Evolutionary conservation across 2,113 vertebrate species (phyloP), one percentile per base, ranked within the genome.

Genomic region (Embiotoca jacksoni): DNA sequence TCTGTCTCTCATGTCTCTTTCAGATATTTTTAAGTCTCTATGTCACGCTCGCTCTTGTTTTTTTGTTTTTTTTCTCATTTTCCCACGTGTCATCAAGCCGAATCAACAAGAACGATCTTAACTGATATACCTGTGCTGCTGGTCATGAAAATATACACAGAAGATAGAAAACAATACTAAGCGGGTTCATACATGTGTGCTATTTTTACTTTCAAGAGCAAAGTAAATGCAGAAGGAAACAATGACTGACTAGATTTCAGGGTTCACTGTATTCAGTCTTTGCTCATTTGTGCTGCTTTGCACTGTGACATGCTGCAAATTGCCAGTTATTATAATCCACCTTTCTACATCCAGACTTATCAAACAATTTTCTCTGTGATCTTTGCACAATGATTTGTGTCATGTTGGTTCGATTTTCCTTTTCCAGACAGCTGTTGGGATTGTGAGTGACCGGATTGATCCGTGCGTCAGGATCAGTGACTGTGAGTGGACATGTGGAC

Each of bases 381-480:
- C 15, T 46, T 37, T 10, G 15, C 15, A 13, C 31, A 7, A 35
- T n/a, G 55, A 3, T 16, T 53, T 4, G 15, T 37, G 39, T 30
- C 49, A 41, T 7, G 32, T 6, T 53, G 70, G 56, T 74, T 69
- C 61, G 0, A 33, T 67, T 53, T 69, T 37, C 44, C 41, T 15
- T n/a, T 37, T 11, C 30, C 55, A 44, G 11, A 71, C n/a, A 4
- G 36, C 46, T 65, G 33, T 14, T 39, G 7, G 11, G 52, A 49
- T 44, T 72, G 44, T 16, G 7, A 62, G n/a, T 11, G 13, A 30
- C 23, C 23, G 23, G 23, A 50, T 49, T 2, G 44, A 69, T 0
- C 58, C 4, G 8, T 46, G 10, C 13, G 39, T 13, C 37, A 41
- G 57, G 54, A 53, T 62, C 56, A 73, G 44, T 58, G 36, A n/a